These are phyloP conservation scores for Calidris pygmaea DNA, from an alignment of 2,113 vertebrate genomes.

Conservation along the genomic window DNA sequence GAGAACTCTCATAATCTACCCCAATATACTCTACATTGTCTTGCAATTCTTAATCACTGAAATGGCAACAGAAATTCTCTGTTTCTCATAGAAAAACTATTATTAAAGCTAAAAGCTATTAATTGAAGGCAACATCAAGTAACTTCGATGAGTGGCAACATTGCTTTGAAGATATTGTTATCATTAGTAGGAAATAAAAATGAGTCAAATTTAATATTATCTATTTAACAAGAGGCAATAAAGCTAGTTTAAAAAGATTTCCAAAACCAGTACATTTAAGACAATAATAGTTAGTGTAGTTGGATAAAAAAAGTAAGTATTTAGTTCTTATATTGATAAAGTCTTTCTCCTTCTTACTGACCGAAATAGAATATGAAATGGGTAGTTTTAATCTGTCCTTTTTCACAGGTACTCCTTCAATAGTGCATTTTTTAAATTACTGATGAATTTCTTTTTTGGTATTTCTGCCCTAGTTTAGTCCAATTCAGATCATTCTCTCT, in stretches of 20 bases:
- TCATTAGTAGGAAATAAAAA: background rate
- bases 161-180: background rate
- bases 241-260: background rate
- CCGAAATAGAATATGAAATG: background rate
- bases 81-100: background rate
- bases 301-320: background rate
- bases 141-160: accelerated
- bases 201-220: accelerated
- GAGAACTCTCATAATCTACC: background rate
- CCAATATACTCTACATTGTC: background rate
- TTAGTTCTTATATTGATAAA: background rate
- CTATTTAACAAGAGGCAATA: background rate
- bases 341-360: background rate
- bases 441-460: accelerated
- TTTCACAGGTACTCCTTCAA: background rate
- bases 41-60: background rate
- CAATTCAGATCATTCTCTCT: background rate
- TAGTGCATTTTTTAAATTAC: background rate
- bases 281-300: background rate
- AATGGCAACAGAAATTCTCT: background rate
- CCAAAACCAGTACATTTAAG: background rate
- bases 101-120: background rate
- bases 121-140: background rate
- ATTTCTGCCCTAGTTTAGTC: background rate
- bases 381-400: background rate